Base-by-base conservation (phyloP, 2,888 invertebrate species). In the Mamestra brassicae region DNA sequence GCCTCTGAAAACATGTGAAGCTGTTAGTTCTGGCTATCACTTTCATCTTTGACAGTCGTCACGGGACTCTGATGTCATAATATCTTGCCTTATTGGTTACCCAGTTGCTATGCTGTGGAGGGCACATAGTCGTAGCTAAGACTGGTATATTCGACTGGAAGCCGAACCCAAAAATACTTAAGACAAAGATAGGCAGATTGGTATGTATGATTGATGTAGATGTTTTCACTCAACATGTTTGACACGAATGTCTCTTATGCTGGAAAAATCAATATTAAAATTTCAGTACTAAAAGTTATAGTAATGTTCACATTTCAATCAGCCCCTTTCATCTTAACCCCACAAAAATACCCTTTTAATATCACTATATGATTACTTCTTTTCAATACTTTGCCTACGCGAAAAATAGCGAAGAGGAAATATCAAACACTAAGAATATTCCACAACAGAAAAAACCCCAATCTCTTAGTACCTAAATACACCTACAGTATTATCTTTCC, bases 391-490 rank as follows among this genome's bases (percentile, higher is more conserved):
- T 38, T 65, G 34, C 34, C 47, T 69, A 60, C 10, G 7, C 54
- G 34, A n/a, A 3, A 71, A 60, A 73, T 55, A 34, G 4, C 11
- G 15, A 66, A n/a, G 13, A 42, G 54, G 72, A 77, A 66, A 69
- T 82, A 80, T 66, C 42, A 81, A 77, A 67, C 15, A 71, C 13
- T 26, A 26, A 75, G 63, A 26, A 26, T 26, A 26, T 26, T 57
- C 3, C 26, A 54, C 8, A 55, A 54, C 13, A 78, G 50, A 80
- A 71, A 71, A 64, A 26, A 72, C 10, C 34, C 50, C 68, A 80
- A 83, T 72, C 50, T 83, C 63, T 70, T 57, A 84, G 54, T 68
- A 71, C n/a, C 60, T 57, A 63, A 71, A 71, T 70, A 61, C 47
- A 70, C 42, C 70, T 57, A 65, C 38, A 38, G 54, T 62, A 72